Evolutionary conservation across 2,797 vertebrate genomes (phyloP), one percentile per base, ranked within the genome.

Genomic region (Phylloscopus collybita): DNA sequence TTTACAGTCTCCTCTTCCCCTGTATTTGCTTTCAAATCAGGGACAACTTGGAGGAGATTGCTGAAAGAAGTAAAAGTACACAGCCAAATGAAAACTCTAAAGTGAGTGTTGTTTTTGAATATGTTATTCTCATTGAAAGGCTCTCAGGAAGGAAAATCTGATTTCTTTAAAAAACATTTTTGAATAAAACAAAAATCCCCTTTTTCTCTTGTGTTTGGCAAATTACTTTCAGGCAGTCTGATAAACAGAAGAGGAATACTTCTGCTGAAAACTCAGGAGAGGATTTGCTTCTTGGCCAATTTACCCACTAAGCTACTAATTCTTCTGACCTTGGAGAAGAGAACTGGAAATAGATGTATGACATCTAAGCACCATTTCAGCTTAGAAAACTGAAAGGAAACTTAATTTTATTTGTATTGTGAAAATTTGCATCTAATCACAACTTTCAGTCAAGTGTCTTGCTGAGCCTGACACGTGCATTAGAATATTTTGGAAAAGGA

Each of bases 111-210:
- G 61, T 17, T 75, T 82, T 86, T 29, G 36, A 72, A 74, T 79
- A 91, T n/a, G 56, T 66, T 90, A 59, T 73, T 94, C 54, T 94
- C 20, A 54, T 53, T 91, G 92, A 92, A 95, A 95, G 38, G 42
- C 59, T 90, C 47, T 80, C 44, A 76, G 64, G 65, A 81, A 91
- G 59, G 38, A 87, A 91, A 93, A 90, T 90, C 44, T 81, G 34
- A 92, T 96, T 93, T 81, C 34, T 88, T 95, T 62, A 64, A 91
- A 88, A 72, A 92, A 22, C 19, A 54, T 78, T 95, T 91, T 71
- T 62, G 15, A 65, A 73, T 44, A 38, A 47, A 71, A 19, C 6
- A 36, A 32, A 64, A 67, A 75, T 29, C 26, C 57, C 20, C 10
- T 57, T 94, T 87, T 90, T 71, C 42, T 79, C 36, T 80, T 72